Percentiles rank a stretch among this genome's conserved stretches.
Conservation (phyloP, 2,113 vertebrate species). For the Kobus ellipsiprymnus region DNA sequence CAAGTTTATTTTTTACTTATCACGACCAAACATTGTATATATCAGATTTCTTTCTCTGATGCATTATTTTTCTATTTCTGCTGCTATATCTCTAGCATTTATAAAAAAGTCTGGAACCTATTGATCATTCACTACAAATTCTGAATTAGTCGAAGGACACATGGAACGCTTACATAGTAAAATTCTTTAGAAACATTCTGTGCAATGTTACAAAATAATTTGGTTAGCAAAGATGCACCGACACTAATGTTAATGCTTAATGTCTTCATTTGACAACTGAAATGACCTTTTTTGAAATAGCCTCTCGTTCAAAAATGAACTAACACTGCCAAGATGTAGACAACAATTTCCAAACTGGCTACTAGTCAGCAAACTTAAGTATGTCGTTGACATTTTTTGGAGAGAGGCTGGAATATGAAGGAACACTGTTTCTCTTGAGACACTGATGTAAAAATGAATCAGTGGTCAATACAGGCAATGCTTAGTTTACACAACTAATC, state of each 20-base stretch:
- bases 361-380: not conserved
- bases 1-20: not conserved
- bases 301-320: not conserved
- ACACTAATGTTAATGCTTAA: not conserved
- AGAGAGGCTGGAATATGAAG: not conserved
- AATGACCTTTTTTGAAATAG: conserved; percentile 5
- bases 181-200: not conserved
- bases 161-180: not conserved
- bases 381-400: not conserved
- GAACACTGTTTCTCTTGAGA: not conserved
- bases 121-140: not conserved
- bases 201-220: not conserved
- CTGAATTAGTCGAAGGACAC: not conserved
- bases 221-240: not conserved
- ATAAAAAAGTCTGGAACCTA: not conserved
- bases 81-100: not conserved
- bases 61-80: not conserved
- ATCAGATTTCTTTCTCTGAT: not conserved
- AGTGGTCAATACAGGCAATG: not conserved
- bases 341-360: not conserved
- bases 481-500: not conserved
- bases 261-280: not conserved
- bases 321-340: not conserved
- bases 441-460: not conserved
- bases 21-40: not conserved